Conservation (phyloP, 2,888 invertebrate genomes). For the Lissonota sp. region DNA sequence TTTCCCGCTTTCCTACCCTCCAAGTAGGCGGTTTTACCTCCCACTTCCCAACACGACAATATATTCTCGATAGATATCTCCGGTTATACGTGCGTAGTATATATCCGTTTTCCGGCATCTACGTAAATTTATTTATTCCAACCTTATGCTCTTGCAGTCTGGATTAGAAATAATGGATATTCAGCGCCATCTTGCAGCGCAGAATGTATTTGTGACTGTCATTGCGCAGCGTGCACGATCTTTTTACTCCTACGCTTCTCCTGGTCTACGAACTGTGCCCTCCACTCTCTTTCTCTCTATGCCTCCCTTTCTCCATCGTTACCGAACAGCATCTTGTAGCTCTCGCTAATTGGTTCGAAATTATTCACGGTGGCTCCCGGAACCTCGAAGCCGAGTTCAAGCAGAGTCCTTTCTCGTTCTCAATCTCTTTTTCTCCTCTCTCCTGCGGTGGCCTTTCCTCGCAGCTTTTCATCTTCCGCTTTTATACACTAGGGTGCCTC, state of each 20-base stretch:
- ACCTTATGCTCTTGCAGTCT: slow-evolving; percentile 9
- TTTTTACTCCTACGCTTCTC: slow-evolving; percentile 48
- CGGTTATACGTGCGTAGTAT: slow-evolving; percentile 12
- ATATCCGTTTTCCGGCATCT: slow-evolving; percentile 32
- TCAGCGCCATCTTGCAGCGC: slow-evolving; percentile 7
- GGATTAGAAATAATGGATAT: slow-evolving; percentile 6
- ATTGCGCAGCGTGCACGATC: slow-evolving; percentile 43
- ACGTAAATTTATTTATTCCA: slow-evolving; percentile 21
- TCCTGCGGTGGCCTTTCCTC: slow-evolving; percentile 36
- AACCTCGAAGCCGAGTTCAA: slow-evolving; percentile 46
- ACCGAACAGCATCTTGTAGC: slow-evolving; percentile 31
- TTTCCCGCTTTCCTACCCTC: no score
- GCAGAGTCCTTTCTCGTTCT: slow-evolving; percentile 19
- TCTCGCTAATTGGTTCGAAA: slow-evolving; percentile 73
- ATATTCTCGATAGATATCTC: background rate
- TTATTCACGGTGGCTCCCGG: slow-evolving; percentile 68
- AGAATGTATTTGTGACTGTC: slow-evolving; percentile 26
- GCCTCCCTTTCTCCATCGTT: slow-evolving; percentile 17
- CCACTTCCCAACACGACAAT: background rate
- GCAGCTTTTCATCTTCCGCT: slow-evolving; percentile 42
- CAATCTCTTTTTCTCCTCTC: slow-evolving; percentile 27
- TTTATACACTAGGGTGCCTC: no score
- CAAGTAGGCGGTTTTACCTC: background rate
- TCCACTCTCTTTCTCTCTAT: background rate
- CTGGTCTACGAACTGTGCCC: background rate